Base-by-base conservation (phyloP, 2,888 invertebrate genomes). In the Urechis unicinctus region DNA sequence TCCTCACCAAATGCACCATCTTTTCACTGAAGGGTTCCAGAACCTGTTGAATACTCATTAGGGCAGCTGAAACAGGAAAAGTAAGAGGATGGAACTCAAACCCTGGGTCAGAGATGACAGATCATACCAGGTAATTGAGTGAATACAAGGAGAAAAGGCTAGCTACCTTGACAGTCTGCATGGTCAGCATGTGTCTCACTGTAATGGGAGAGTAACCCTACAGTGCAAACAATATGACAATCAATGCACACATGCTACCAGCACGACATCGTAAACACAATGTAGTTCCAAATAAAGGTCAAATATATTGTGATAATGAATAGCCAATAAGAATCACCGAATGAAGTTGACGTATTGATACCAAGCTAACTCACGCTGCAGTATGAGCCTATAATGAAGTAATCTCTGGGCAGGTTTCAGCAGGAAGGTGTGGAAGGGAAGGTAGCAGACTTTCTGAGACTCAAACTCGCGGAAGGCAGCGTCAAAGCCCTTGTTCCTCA, bases 381-480 rank as follows among this genome's bases (percentile, higher is more conserved):
- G 79, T 72, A 90, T 80, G 70, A 84, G 81, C 73, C 87, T 85
- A 79, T 93, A 91, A 75, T 93, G 91, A 56, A 91, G 81, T 64
- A 93, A 81, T 53, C 95, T 83, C 78, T 88, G 87, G n/a, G 91
- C 82, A 13, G 91, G 89, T 73, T 89, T 88, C 57, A 89, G 80
- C 30, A 92, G 83, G 70, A 92, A 85, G 59, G 88, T 87, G 49
- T 88, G 86, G 53, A 93, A 82, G 1, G 89, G 93, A 64, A 95
- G 81, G 72, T 91, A 91, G 77, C 91, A 91, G 50, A 88, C 84
- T 66, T 75, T 89, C 74, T 88, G 87, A 54, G 44, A 24, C 46
- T 62, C 62, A 77, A 91, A 89, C 64, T 86, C 86, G 53, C 85
- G 82, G 78, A 85, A 89, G 62, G 84, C 81, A 75, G 83, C 83